Evolutionary conservation across 2,888 invertebrate species (phyloP).

Genomic region (Anarsia innoxiella): DNA sequence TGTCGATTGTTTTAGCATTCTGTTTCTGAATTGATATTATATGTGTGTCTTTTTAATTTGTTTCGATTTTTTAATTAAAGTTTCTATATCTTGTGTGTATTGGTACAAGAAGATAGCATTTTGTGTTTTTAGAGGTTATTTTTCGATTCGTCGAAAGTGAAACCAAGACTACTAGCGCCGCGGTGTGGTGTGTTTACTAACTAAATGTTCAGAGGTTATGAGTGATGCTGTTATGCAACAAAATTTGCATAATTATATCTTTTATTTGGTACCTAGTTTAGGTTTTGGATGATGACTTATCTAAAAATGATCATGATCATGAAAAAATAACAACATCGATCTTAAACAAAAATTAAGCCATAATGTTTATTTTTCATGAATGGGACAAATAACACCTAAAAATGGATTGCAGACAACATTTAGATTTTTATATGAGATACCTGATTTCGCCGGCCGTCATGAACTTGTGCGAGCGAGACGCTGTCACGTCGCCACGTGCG

Average conservation of each 20-base stretch:
- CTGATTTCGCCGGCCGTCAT: conserved; percentile 53
- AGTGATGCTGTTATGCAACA: conserved; percentile 4
- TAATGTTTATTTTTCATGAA: background rate
- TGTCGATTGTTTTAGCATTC: no score
- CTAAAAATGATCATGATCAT: no score
- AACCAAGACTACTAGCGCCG: background rate
- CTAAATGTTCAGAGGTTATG: background rate
- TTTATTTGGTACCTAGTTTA: no score
- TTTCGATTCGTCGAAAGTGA: background rate
- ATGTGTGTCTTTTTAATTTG: no score
- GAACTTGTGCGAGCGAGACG: conserved; percentile 43
- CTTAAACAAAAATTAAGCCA: background rate
- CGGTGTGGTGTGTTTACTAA: background rate
- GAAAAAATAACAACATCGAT: no score
- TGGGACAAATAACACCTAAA: background rate
- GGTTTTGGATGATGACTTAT: no score
- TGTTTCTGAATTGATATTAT: no score
- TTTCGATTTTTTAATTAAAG: no score
- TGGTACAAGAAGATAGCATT: no score
- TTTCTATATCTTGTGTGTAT: no score
- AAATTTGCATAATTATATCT: background rate
- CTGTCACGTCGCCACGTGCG: conserved; percentile 34
- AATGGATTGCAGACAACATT: background rate
- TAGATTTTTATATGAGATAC: conserved; percentile 30
- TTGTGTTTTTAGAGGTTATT: background rate